Evolutionary conservation across 1,140 invertebrate species (phyloP).

Genomic region (Ceratina australensis): DNA sequence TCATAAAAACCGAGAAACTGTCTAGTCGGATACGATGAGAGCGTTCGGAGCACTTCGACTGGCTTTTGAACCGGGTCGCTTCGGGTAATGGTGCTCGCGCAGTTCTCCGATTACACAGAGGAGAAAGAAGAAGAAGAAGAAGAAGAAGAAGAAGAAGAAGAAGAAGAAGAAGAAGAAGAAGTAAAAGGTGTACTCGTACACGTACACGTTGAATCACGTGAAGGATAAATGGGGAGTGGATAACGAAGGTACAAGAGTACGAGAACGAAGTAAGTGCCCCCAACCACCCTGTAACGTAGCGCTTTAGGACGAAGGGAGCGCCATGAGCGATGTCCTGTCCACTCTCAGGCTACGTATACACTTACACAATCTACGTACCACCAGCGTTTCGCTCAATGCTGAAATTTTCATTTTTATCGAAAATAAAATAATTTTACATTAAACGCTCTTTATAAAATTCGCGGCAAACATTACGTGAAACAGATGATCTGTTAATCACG

Average conservation of each 20-base stretch:
- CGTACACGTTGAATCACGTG: slow-evolving; percentile 57
- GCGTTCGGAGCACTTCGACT: slow-evolving; percentile 50
- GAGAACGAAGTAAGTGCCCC: slow-evolving; percentile 69
- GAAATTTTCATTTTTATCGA: no score
- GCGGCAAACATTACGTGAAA: no score
- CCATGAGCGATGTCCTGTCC: slow-evolving; percentile 74
- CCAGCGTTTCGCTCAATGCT: neutral
- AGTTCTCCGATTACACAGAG: slow-evolving; percentile 68
- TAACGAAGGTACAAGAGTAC: slow-evolving; percentile 76
- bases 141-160: slow-evolving; percentile 21
- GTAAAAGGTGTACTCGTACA: slow-evolving; percentile 52
- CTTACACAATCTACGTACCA: slow-evolving; percentile 27
- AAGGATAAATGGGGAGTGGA: slow-evolving; percentile 74
- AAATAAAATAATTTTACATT: no score
- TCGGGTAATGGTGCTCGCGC: slow-evolving; percentile 66
- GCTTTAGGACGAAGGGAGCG: slow-evolving; percentile 69
- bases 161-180: slow-evolving; percentile 47
- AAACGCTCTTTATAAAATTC: no score
- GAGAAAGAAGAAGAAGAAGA: slow-evolving; percentile 40
- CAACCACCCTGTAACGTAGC: slow-evolving; percentile 61
- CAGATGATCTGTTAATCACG: no score
- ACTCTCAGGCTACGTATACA: slow-evolving; percentile 58
- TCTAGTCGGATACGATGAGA: slow-evolving; percentile 24
- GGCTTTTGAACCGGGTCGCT: slow-evolving; percentile 53
- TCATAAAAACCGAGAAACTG: slow-evolving; percentile 50